phyloP scores from a whole-genome alignment of 2,797 vertebrate species.

The Lacerta agilis region DNA sequence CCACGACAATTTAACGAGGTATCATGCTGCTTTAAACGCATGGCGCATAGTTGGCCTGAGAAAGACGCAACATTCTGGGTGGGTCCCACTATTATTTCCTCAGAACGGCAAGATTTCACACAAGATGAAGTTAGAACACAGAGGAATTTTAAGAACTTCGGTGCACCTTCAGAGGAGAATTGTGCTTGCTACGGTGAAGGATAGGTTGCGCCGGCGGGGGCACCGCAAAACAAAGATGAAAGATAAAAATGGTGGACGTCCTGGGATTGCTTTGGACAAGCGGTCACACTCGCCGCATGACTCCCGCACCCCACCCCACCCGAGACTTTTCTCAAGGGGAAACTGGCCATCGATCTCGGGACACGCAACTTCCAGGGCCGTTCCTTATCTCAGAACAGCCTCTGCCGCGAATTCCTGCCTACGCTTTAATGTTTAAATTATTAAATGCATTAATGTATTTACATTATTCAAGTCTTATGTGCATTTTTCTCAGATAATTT shows the following conservation, averaged over 20 bases:
- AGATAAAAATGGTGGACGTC: slow-evolving; percentile 38
- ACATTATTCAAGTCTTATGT: slow-evolving; percentile 99
- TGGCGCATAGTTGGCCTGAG: no score
- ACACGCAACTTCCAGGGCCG: slow-evolving; percentile 76
- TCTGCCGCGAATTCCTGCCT: slow-evolving; percentile 83
- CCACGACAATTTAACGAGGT: not conserved
- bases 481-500: slow-evolving; percentile 99
- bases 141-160: slow-evolving; percentile 1
- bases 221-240: slow-evolving; percentile 29
- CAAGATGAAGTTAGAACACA: not conserved
- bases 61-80: not conserved
- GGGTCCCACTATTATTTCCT: slow-evolving; percentile 38
- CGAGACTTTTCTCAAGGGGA: slow-evolving; percentile 79
- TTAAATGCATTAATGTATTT: slow-evolving; percentile 99
- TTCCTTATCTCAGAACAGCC: slow-evolving; percentile 82
- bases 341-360: slow-evolving; percentile 81
- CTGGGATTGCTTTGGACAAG: slow-evolving; percentile 66
- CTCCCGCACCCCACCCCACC: slow-evolving; percentile 37
- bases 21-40: no score
- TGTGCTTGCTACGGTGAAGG: not conserved
- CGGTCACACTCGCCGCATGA: slow-evolving; percentile 43
- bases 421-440: slow-evolving; percentile 99
- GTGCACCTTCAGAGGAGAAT: not conserved
- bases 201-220: not conserved
- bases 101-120: slow-evolving; percentile 24